phyloP scores from a whole-genome alignment of 2,888 invertebrate species.

The Ectemnius continuus region DNA sequence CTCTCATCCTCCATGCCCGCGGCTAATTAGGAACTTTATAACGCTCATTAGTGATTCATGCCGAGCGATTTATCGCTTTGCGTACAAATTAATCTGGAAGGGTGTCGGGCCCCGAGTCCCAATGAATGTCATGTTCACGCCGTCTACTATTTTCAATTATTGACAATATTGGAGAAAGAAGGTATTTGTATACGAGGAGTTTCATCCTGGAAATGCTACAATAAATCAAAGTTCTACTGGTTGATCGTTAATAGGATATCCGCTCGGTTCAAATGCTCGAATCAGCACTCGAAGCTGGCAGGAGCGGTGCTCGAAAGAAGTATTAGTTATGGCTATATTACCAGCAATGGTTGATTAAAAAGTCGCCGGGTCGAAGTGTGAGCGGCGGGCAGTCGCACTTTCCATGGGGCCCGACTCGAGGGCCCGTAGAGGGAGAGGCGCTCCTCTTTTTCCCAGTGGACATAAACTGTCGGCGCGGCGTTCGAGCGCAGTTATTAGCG shows the following conservation, averaged over 20 bases:
- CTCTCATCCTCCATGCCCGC: constrained; percentile 11
- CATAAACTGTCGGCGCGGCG: constrained; percentile 5
- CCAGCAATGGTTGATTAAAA: too few relatives aligned
- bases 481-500: constrained; percentile 65
- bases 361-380: too few relatives aligned
- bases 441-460: too few relatives aligned
- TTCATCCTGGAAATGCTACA: too few relatives aligned
- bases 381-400: background rate
- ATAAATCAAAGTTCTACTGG: too few relatives aligned
- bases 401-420: background rate
- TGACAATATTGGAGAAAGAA: background rate
- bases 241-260: too few relatives aligned
- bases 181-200: too few relatives aligned
- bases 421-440: background rate
- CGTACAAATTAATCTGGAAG: constrained; percentile 16
- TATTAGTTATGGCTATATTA: too few relatives aligned
- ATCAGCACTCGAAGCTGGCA: too few relatives aligned
- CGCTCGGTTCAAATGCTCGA: too few relatives aligned
- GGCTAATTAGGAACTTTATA: constrained; percentile 31
- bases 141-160: background rate
- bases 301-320: too few relatives aligned
- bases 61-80: constrained; percentile 10
- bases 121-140: constrained; percentile 1
- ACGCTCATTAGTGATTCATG: constrained; percentile 28
- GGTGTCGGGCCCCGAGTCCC: background rate